Evolutionary conservation across 2,113 vertebrate species (phyloP), one percentile per base, ranked within the genome.

Genomic region (Apteryx owenii): DNA sequence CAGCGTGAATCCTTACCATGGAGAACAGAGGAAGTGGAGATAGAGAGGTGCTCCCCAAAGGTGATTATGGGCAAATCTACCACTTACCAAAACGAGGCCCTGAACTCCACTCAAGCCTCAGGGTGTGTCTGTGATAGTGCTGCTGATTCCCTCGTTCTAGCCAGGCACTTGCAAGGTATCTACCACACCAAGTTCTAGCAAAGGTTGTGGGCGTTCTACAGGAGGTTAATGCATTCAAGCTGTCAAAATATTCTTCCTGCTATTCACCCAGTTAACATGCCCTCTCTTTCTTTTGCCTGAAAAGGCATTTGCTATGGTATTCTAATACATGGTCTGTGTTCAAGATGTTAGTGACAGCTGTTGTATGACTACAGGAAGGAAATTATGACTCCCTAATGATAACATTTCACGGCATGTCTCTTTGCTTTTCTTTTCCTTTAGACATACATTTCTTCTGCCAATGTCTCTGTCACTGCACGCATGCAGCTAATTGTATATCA

Each of bases 321-420:
- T 98, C 97, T 94, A 75, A 85, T 92, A 72, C 69, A 50, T 95
- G 97, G 95, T 79, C 98, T 97, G 97, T 95, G 96, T 90, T 97
- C 96, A 94, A 91, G 97, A 96, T 68, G 95, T 95, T 94, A 89
- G 90, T 98, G 98, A 98, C 98, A 98, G 98, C 97, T 96, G 97
- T 97, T 98, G 97, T 97, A 28, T 97, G 97, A 98, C 97, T 97
- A 95, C 95, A 83, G 98, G 94, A 96, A 97, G 95, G 95, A 90
- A 97, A 96, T 98, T 81, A 97, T 98, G 97, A 97, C 98, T 98
- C 97, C 96, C 97, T 98, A 98, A 98, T 98, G 98, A 98, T 98
- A 98, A 95, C 89, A 33, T 98, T 98, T 98, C 97, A 54, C 82
- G 56, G 91, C 95, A 61, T 70, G 95, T 97, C 97, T 96, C 53